Evolutionary conservation across 2,113 vertebrate species (phyloP).

Genomic region (Larimichthys crocea): DNA sequence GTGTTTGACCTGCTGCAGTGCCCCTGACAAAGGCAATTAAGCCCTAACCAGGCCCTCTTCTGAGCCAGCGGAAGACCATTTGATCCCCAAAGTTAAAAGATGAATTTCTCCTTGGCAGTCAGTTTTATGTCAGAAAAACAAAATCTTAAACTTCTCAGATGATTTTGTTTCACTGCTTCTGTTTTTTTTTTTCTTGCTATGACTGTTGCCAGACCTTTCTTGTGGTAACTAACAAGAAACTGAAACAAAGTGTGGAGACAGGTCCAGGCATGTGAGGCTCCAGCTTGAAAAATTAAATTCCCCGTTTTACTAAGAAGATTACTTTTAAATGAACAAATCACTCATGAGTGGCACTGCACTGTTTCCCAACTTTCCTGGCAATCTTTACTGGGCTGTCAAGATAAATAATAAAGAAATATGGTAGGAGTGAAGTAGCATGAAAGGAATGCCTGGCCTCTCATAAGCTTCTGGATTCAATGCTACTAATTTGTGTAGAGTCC

Average conservation of each 20-base stretch:
- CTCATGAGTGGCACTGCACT: conserved; percentile 51
- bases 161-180: conserved; percentile 12
- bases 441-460: conserved; percentile 63
- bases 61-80: neutral
- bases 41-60: neutral
- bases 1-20: conserved; percentile 29
- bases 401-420: conserved; percentile 68
- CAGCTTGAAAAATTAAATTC: conserved; percentile 46
- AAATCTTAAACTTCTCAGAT: neutral
- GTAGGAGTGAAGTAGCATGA: conserved; percentile 59
- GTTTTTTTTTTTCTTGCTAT: conserved; percentile 9
- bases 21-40: conserved; percentile 28
- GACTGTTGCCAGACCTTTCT: neutral
- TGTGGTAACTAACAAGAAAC: neutral
- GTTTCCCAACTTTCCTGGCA: conserved; percentile 67
- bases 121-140: conserved; percentile 4
- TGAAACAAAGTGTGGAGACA: conserved; percentile 19
- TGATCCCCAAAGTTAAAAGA: neutral
- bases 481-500: conserved; percentile 38
- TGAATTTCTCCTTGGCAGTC: neutral
- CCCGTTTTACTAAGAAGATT: conserved; percentile 56
- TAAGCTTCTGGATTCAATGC: conserved; percentile 55
- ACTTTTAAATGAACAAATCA: conserved; percentile 69
- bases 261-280: conserved; percentile 26
- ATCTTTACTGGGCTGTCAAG: conserved; percentile 57